A percentile compares a stretch with the other conserved stretches of the same genome.
Conservation (phyloP, 2,888 invertebrate species). For the Spodoptera exigua region DNA sequence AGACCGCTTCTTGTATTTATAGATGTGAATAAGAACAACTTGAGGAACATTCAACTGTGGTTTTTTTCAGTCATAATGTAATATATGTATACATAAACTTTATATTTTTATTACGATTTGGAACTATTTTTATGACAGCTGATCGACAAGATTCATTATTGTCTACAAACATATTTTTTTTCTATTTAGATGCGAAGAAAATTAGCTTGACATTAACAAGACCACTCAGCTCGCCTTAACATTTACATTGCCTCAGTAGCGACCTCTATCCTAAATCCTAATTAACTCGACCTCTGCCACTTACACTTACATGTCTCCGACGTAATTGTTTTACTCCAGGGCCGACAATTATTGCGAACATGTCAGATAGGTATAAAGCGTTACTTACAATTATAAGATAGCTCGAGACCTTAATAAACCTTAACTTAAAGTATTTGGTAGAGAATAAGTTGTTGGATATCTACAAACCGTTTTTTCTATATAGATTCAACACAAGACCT, state of each 20-base stretch:
- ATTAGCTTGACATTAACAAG: conserved; percentile 39
- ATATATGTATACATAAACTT: conserved; percentile 4
- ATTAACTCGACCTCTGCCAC: conserved; percentile 55
- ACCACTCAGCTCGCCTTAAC: conserved; percentile 22
- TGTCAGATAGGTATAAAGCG: conserved; percentile 9
- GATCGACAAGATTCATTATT: too few species aligned
- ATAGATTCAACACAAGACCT: too few species aligned
- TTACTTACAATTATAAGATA: conserved; percentile 9
- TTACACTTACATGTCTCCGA: conserved; percentile 18
- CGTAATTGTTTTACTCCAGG: conserved; percentile 51
- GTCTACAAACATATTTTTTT: not conserved
- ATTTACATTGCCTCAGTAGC: conserved; percentile 34
- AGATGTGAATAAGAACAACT: conserved; percentile 39
- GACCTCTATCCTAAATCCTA: conserved; percentile 43
- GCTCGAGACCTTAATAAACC: not conserved
- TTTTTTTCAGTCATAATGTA: conserved; percentile 10
- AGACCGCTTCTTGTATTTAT: conserved; percentile 53
- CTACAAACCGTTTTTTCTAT: too few species aligned
- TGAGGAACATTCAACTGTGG: conserved; percentile 34
- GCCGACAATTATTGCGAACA: conserved; percentile 6
- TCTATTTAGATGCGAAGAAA: conserved; percentile 27
- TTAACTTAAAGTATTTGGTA: too few species aligned
- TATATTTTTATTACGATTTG: not conserved
- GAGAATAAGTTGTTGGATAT: too few species aligned
- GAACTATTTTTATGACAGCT: not conserved